These are phyloP conservation scores for Heliopora coerulea DNA, from an alignment of 92 coral and sea anemone species.

Conservation along the genomic window DNA sequence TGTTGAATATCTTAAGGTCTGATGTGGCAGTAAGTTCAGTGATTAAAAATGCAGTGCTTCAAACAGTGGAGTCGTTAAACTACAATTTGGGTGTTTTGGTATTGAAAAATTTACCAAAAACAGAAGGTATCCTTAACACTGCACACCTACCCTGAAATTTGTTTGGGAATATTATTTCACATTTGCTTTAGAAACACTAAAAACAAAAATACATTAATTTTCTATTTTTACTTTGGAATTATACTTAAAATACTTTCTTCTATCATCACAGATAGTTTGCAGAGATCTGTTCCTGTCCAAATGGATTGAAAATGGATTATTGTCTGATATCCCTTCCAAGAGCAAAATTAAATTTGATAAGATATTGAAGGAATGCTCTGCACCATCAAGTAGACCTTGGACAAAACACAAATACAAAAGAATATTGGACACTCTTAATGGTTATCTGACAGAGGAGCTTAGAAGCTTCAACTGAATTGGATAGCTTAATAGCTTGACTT, in stretches of 20 bases:
- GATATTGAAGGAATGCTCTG: constrained; percentile 28
- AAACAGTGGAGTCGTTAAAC: no score
- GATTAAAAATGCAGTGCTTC: no score
- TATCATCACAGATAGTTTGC: constrained; percentile 58
- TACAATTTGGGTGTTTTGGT: no score
- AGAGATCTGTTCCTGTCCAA: constrained; percentile 65
- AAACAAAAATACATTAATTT: neutral
- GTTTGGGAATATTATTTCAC: neutral
- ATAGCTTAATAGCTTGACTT: no score
- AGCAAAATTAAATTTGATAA: constrained; percentile 16
- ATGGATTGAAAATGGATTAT: constrained; percentile 75
- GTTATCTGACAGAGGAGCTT: constrained; percentile 22
- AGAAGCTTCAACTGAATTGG: neutral
- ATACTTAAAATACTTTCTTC: neutral
- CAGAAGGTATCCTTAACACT: no score
- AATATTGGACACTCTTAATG: constrained; percentile 7
- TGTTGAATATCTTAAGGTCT: no score
- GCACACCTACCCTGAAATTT: neutral
- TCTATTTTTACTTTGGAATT: neutral
- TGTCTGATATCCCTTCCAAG: constrained; percentile 56
- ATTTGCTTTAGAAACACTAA: no score
- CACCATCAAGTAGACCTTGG: constrained; percentile 7
- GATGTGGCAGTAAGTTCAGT: no score
- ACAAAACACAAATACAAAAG: constrained; percentile 29
- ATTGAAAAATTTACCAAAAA: no score